Evolutionary conservation across 2,113 vertebrate genomes (phyloP).

Genomic region (Ceuthmochares aereus): DNA sequence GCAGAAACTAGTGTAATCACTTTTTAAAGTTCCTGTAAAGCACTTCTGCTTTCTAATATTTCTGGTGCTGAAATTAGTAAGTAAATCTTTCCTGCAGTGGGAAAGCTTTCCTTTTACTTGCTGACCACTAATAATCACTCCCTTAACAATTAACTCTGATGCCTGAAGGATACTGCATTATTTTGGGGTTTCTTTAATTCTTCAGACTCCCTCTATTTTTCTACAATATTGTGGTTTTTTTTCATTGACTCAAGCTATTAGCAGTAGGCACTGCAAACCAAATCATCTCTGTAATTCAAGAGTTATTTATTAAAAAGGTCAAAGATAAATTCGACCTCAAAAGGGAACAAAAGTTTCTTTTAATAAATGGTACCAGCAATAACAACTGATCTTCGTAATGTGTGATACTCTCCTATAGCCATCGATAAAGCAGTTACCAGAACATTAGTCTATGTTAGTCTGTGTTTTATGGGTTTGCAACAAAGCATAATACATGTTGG

Average conservation of each 20-base stretch:
- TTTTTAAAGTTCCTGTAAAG: background rate
- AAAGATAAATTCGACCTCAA: constrained; percentile 26
- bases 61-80: background rate
- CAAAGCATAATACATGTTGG: constrained; percentile 20
- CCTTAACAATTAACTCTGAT: background rate
- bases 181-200: background rate
- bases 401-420: background rate
- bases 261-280: background rate
- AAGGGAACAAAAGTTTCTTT: background rate
- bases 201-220: background rate
- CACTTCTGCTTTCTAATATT: background rate
- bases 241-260: background rate
- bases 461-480: constrained; percentile 11
- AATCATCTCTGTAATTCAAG: background rate
- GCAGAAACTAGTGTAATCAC: background rate
- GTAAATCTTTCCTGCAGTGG: background rate
- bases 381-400: background rate
- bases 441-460: constrained; percentile 44
- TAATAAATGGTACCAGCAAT: background rate
- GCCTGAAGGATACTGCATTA: background rate
- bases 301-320: constrained; percentile 5
- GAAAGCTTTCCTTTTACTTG: background rate
- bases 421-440: background rate
- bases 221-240: background rate
- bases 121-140: background rate